These are phyloP conservation scores for Leptopilina syphax DNA, from an alignment of 2,888 invertebrate genomes.

Conservation along the genomic window DNA sequence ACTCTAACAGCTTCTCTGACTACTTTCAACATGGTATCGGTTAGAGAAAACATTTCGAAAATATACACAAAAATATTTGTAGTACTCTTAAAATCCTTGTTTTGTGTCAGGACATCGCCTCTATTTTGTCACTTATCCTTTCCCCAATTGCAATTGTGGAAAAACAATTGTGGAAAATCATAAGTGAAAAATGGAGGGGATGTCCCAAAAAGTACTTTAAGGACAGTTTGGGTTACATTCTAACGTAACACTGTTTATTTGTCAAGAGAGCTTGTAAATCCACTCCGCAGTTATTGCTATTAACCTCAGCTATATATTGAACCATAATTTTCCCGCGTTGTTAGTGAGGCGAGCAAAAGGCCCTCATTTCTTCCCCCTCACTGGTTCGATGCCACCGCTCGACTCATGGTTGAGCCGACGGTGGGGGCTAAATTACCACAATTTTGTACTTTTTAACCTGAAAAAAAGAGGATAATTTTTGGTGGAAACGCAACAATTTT, in stretches of 20 bases:
- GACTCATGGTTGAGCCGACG: slow-evolving; percentile 47
- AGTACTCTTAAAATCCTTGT: too few relatives aligned
- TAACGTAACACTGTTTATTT: too few relatives aligned
- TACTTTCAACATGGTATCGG: slow-evolving; percentile 25
- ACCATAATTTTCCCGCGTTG: slow-evolving; percentile 69
- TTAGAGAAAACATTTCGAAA: slow-evolving; percentile 8
- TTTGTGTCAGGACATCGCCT: too few relatives aligned
- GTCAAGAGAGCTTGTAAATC: slow-evolving; percentile 58
- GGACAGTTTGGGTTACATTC: neutral
- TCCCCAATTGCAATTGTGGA: too few relatives aligned
- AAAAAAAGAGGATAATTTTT: slow-evolving; percentile 75
- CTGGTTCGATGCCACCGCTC: slow-evolving; percentile 43
- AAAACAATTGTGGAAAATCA: neutral
- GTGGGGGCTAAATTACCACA: slow-evolving; percentile 75
- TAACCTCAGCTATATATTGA: slow-evolving; percentile 66
- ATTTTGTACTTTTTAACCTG: slow-evolving; percentile 75
- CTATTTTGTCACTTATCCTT: too few relatives aligned
- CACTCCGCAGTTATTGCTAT: slow-evolving; percentile 61
- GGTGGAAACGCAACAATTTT: slow-evolving; percentile 76
- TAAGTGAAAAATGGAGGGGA: neutral
- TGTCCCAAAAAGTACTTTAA: too few relatives aligned
- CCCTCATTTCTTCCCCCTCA: slow-evolving; percentile 54
- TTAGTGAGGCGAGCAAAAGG: slow-evolving; percentile 59
- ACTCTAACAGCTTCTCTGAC: slow-evolving; percentile 5
- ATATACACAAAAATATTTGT: neutral